Conservation (phyloP, 1,140 invertebrate genomes). For the Bombus ignitus region DNA sequence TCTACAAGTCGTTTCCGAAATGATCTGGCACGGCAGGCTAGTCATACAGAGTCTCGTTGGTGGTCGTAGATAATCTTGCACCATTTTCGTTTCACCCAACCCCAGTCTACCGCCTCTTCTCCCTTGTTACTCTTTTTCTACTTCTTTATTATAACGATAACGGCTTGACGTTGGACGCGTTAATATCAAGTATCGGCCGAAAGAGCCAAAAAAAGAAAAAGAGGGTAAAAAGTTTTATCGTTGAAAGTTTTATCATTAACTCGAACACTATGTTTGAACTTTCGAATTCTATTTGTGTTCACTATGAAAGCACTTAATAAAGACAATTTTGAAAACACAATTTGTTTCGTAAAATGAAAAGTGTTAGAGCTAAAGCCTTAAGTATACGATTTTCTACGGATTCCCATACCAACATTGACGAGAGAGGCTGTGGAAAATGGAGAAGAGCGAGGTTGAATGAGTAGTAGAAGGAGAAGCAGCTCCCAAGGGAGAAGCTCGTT, state of each 20-base stretch:
- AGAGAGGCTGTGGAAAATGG: conserved; percentile 51
- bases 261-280: background rate
- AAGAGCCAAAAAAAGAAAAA: background rate
- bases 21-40: conserved; percentile 60
- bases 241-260: background rate
- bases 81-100: conserved; percentile 46
- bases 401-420: conserved; percentile 18
- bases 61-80: conserved; percentile 57
- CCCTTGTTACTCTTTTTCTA: conserved; percentile 26
- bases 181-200: conserved; percentile 66
- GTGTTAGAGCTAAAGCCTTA: too few relatives aligned
- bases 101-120: conserved; percentile 1
- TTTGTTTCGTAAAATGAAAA: too few relatives aligned
- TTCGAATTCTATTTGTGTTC: too few relatives aligned
- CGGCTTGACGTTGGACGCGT: conserved; percentile 59
- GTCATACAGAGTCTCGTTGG: conserved; percentile 22
- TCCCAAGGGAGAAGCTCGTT: conserved; percentile 65
- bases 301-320: too few relatives aligned
- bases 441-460: conserved; percentile 48
- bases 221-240: background rate
- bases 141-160: conserved; percentile 70
- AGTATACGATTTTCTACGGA: background rate
- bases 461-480: conserved; percentile 23
- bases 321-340: too few relatives aligned
- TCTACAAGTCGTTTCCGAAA: conserved; percentile 57